A percentile compares a stretch with the other conserved stretches of the same genome.
These are phyloP conservation scores for Poecilia gillii DNA, from an alignment of 2,797 vertebrate species.

Conservation along the genomic window DNA sequence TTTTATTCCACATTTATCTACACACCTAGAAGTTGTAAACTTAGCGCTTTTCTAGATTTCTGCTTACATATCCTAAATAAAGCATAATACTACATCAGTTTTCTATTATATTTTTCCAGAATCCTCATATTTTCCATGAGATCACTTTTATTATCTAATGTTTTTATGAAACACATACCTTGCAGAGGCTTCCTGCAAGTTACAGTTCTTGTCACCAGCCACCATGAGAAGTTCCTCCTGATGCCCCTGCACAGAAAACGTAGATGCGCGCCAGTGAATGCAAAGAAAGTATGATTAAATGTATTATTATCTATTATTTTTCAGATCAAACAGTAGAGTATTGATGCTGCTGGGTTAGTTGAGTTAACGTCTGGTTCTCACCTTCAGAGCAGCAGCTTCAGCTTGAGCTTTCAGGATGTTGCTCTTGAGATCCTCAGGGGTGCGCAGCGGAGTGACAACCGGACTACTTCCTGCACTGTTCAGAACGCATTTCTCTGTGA, in stretches of 20 bases:
- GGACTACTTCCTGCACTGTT: conserved; percentile 86
- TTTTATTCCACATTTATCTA: neutral
- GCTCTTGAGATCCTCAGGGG: conserved; percentile 90
- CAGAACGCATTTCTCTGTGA: conserved; percentile 89
- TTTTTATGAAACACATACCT: conserved; percentile 76
- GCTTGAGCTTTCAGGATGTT: conserved; percentile 95
- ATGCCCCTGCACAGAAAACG: conserved; percentile 69
- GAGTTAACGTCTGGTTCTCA: conserved; percentile 43
- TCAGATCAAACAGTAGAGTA: neutral
- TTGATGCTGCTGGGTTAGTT: neutral
- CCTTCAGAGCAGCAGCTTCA: conserved; percentile 87
- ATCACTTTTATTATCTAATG: neutral
- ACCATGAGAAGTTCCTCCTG: conserved; percentile 77
- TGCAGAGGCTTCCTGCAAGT: conserved; percentile 80
- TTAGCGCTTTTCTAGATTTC: neutral
- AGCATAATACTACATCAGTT: neutral
- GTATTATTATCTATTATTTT: neutral
- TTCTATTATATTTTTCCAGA: neutral
- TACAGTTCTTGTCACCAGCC: conserved; percentile 83
- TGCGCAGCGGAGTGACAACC: conserved; percentile 66
- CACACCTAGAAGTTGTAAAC: neutral
- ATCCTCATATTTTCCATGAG: neutral
- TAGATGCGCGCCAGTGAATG: neutral
- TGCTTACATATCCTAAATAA: neutral
- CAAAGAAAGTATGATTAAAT: too few species aligned